Conservation (phyloP, 92 coral and sea anemone species). For the Meandrina meandrites region DNA sequence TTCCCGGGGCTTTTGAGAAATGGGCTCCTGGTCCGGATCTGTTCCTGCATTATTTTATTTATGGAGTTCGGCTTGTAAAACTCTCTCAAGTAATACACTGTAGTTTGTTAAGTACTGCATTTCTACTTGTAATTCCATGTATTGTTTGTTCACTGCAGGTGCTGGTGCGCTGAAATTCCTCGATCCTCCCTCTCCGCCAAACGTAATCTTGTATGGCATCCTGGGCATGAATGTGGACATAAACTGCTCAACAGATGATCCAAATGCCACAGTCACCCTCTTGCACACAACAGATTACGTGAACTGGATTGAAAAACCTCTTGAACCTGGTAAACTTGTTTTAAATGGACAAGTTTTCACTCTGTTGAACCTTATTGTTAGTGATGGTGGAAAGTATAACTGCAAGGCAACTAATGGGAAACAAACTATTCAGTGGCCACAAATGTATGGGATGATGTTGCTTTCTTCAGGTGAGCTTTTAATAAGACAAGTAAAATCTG, state of each 20-base stretch:
- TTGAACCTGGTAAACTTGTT: slow-evolving; percentile 33
- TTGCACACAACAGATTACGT: not conserved
- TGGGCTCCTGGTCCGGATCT: too few species aligned
- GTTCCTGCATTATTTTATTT: too few species aligned
- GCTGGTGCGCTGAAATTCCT: slow-evolving; percentile 8
- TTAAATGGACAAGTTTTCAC: slow-evolving; percentile 42
- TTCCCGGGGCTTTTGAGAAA: too few species aligned
- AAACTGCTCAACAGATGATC: slow-evolving; percentile 23
- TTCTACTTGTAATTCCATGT: not conserved
- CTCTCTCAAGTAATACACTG: too few species aligned
- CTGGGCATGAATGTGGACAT: not conserved
- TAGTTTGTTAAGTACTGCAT: too few species aligned
- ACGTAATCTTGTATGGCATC: not conserved
- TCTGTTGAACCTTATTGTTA: slow-evolving; percentile 6
- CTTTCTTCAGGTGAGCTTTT: not conserved
- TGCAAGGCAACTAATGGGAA: slow-evolving; percentile 43
- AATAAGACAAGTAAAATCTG: too few species aligned
- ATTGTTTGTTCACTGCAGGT: not conserved
- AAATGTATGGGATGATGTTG: not conserved
- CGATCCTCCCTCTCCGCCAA: not conserved
- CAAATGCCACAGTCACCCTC: slow-evolving; percentile 5
- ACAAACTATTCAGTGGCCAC: slow-evolving; percentile 30
- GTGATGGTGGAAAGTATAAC: slow-evolving; percentile 43
- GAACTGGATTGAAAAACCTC: not conserved
- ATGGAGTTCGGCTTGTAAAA: too few species aligned